phyloP scores from a whole-genome alignment of 1,140 invertebrate species.

The Drosophila subobscura region DNA sequence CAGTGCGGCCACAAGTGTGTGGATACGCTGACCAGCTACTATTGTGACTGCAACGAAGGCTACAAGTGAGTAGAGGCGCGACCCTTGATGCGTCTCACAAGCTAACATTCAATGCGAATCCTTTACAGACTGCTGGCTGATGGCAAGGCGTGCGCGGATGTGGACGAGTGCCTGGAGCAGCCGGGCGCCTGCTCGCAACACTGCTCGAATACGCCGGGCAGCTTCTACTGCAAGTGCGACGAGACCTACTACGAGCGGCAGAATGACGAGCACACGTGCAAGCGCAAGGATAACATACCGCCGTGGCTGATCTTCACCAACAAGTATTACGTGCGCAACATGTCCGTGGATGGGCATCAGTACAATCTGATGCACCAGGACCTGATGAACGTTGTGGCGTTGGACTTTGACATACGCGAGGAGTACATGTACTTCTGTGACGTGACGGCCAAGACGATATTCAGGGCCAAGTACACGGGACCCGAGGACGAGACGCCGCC shows the following conservation, averaged over 20 bases:
- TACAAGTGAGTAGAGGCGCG: conserved; percentile 88
- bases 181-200: conserved; percentile 96
- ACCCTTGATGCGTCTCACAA: too few relatives aligned
- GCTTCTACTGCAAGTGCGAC: conserved; percentile 98
- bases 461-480: conserved; percentile 87
- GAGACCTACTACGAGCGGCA: conserved; percentile 95
- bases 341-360: conserved; percentile 93
- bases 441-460: conserved; percentile 96
- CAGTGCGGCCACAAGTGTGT: conserved; percentile 98
- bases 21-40: conserved; percentile 95
- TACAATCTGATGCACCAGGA: conserved; percentile 97
- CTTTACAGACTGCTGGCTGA: conserved; percentile 87
- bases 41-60: conserved; percentile 97
- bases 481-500: conserved; percentile 82
- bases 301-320: conserved; percentile 99
- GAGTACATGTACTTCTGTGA: conserved; percentile 97
- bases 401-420: conserved; percentile 95
- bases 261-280: conserved; percentile 94
- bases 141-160: conserved; percentile 94
- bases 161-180: conserved; percentile 96
- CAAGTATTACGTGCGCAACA: conserved; percentile 98
- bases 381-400: conserved; percentile 97
- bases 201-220: conserved; percentile 97
- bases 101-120: background rate
- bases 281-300: conserved; percentile 90